Base-by-base conservation (phyloP, 2,888 invertebrate genomes). In the Crocallis elinguaria region DNA sequence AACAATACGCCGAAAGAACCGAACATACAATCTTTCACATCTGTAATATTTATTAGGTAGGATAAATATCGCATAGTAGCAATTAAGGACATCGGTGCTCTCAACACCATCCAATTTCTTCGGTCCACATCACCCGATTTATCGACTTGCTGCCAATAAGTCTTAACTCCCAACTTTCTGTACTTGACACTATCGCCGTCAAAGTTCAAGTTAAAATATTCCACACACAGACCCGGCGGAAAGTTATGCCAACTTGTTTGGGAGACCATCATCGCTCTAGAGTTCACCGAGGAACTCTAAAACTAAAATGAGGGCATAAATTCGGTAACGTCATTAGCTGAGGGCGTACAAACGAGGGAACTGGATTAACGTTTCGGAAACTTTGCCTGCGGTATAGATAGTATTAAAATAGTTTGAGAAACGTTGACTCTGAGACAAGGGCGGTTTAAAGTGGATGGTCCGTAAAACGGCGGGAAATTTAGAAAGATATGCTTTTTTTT, bases 251-350 rank as follows among this genome's bases (percentile, higher is more conserved):
- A 35, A 33, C 44, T 44, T 44, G 25, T 44, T 41, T 29, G 21
- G 14, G 39, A 21, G 4, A 14, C 30, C 41, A 35, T 44, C 44
- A 27, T 33, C 30, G 23, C 23, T 17, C 29, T 25, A 7, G 29
- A 49, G 23, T 36, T 35, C 27, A 4, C 6, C 12, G 16, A 14
- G n/a, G 35, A 73, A 74, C 68, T 75, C 60, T 45, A 57, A 62
- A 75, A 69, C 71, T 69, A 67, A 62, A 67, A 73, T 70, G 67
- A 62, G 69, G 67, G 60, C 67, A 70, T 72, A 70, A 72, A 74
- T 72, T 71, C 57, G 51, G 49, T 57, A 53, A 70, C 61, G 62
- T 66, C 66, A 73, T 65, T 69, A 68, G 53, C 50, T 56, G 36
- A 57, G 55, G 54, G 55, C 60, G 49, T 50, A 48, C 54, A 57